Evolutionary conservation across 2,113 vertebrate species (phyloP), one percentile per base, ranked within the genome.

Genomic region (Ranitomeya imitator): DNA sequence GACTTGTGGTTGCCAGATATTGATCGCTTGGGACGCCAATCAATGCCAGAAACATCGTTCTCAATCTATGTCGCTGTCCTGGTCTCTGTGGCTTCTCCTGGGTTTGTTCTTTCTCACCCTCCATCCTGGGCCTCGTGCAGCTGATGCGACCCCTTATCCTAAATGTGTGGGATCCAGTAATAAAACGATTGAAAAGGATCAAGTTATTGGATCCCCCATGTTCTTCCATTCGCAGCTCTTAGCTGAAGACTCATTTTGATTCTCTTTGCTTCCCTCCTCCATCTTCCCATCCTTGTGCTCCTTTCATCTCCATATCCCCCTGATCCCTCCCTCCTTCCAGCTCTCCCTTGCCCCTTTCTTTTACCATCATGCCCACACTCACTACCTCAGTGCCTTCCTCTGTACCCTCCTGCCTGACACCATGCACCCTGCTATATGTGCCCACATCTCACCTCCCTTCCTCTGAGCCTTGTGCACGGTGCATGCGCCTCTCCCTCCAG

Each of bases 1-100:
- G 74, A 51, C 60, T 86, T 79, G 74, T 86, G n/a, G 45, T 77
- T 86, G 74, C 59, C 74, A 78, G 77, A 60, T 79, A 86, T 86
- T 45, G 59, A 86, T 86, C 73, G 76, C 85, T 52, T 79, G 74
- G 61, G 60, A 86, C 26, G 21, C 74, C 60, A 79, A 86, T 86
- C 85, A 86, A 80, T 86, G 85, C 51, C 60, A 65, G 57, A 79
- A 63, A 79, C 61, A 86, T 79, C 77, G 61, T 51, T 69, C 76
- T 61, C 76, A 79, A 67, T 86, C 77, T 69, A 67, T 86, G 76
- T 67, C 61, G 19, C 65, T 74, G 54, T 51, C 12, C 79, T 59
- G 19, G 2, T 59, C 18, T 19, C 55, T 57, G 55, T 18, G 10
- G 2, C n/a, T 86, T n/a, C 61, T 51, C 37, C 45, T 80, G 23